Evolutionary conservation across 2,113 vertebrate species (phyloP).

Genomic region (Xenotilapia flavipinnis): DNA sequence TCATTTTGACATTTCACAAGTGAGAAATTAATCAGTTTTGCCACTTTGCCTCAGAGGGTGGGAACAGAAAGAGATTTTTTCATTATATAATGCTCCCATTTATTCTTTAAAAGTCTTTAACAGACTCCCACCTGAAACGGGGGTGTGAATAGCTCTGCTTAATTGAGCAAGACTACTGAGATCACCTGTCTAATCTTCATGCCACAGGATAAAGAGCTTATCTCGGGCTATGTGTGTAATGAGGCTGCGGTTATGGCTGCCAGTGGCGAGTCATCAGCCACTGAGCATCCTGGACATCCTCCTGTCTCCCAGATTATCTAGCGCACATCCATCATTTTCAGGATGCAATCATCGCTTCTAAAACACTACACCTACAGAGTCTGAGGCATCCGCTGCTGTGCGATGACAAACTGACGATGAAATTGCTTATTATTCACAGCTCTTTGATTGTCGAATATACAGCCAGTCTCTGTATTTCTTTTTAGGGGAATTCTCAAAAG

Average conservation of each 20-base stretch:
- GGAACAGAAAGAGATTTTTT: not conserved
- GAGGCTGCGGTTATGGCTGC: constrained; percentile 57
- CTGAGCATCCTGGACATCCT: constrained; percentile 43
- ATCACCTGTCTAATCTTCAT: constrained; percentile 36
- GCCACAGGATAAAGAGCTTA: constrained; percentile 54
- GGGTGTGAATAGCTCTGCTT: constrained; percentile 28
- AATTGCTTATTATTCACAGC: constrained; percentile 69
- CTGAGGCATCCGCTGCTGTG: constrained; percentile 35
- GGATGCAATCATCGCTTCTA: constrained; percentile 64
- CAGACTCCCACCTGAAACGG: not conserved
- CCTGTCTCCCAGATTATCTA: constrained; percentile 41
- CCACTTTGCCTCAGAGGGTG: not conserved
- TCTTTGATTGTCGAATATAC: constrained; percentile 38
- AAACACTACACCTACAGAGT: constrained; percentile 51
- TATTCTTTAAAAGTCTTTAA: not conserved
- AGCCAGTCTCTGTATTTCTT: constrained; percentile 16
- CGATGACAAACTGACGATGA: constrained; percentile 49
- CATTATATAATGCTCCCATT: not conserved
- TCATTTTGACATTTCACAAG: constrained; percentile 17
- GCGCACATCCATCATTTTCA: constrained; percentile 70
- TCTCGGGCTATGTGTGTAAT: constrained; percentile 58
- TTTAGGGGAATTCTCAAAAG: constrained; percentile 23
- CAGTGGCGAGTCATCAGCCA: constrained; percentile 39
- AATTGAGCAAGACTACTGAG: constrained; percentile 57
- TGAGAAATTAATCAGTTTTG: not conserved